These are phyloP conservation scores for Porites lutea DNA, from an alignment of 64 coral and sea anemone genomes.

Conservation along the genomic window DNA sequence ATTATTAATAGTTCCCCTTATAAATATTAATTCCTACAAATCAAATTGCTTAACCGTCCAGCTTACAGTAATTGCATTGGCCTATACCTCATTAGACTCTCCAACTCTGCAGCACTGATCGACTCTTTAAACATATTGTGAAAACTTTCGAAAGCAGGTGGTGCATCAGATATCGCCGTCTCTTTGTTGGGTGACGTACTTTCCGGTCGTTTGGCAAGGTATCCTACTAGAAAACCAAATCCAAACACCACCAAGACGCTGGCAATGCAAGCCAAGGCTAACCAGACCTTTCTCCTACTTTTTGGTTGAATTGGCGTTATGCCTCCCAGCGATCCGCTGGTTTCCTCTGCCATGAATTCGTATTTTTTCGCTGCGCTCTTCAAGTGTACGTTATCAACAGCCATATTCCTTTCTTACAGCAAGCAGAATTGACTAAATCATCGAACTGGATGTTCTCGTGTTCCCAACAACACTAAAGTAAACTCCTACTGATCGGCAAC, in stretches of 20 bases:
- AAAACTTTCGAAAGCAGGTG: constrained; percentile 44
- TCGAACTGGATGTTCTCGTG: neutral
- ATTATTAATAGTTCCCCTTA: too few relatives aligned
- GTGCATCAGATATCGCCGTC: neutral
- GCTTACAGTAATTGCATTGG: too few relatives aligned
- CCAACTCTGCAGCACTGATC: constrained; percentile 59
- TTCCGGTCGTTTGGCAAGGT: neutral
- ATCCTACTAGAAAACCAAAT: constrained; percentile 63
- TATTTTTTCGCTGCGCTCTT: neutral
- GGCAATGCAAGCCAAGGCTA: neutral
- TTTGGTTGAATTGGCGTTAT: constrained; percentile 14
- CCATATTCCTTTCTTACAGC: neutral
- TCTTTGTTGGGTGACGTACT: neutral
- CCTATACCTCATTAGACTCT: constrained; percentile 47
- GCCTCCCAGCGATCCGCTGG: neutral
- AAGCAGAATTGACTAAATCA: neutral
- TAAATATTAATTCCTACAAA: too few relatives aligned
- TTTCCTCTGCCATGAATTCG: neutral
- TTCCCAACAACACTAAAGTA: too few relatives aligned
- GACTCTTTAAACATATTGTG: constrained; percentile 52
- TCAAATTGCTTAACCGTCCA: too few relatives aligned
- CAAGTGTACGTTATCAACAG: neutral
- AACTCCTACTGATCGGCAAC: too few relatives aligned
- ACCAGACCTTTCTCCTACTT: neutral
- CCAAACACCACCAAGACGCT: constrained; percentile 37